phyloP scores from a whole-genome alignment of 2,113 vertebrate genomes.

The Ursus arctos region DNA sequence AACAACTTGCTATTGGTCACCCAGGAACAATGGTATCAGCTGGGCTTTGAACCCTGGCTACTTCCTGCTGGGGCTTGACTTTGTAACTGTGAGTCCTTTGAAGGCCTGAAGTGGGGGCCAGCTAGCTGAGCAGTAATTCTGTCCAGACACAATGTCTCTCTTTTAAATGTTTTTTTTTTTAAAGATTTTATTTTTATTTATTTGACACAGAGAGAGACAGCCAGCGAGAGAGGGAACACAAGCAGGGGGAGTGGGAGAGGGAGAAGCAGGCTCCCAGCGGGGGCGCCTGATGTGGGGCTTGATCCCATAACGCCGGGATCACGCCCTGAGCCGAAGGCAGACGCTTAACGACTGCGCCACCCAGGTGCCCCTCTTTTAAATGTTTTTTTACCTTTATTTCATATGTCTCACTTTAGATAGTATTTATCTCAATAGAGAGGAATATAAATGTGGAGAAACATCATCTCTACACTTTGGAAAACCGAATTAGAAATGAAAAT shows the following conservation, averaged over 20 bases:
- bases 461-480: constrained; percentile 1
- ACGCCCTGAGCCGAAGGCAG: too few relatives aligned
- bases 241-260: too few relatives aligned
- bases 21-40: not conserved
- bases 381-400: not conserved
- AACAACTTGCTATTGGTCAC: not conserved
- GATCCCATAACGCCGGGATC: too few relatives aligned
- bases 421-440: not conserved
- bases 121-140: not conserved
- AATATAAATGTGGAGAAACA: not conserved
- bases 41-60: not conserved
- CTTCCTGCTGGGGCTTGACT: not conserved
- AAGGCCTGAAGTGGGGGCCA: not conserved
- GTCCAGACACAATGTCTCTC: not conserved
- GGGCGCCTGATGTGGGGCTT: too few relatives aligned
- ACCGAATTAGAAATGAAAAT: not conserved
- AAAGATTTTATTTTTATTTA: too few relatives aligned
- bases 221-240: too few relatives aligned
- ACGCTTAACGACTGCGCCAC: too few relatives aligned
- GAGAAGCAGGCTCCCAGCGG: too few relatives aligned
- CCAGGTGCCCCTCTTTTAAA: not conserved
- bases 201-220: too few relatives aligned
- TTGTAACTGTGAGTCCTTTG: not conserved
- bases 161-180: not conserved
- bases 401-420: not conserved